Conservation (phyloP, 2,888 invertebrate species). For the Hemistola chrysoprasaria region DNA sequence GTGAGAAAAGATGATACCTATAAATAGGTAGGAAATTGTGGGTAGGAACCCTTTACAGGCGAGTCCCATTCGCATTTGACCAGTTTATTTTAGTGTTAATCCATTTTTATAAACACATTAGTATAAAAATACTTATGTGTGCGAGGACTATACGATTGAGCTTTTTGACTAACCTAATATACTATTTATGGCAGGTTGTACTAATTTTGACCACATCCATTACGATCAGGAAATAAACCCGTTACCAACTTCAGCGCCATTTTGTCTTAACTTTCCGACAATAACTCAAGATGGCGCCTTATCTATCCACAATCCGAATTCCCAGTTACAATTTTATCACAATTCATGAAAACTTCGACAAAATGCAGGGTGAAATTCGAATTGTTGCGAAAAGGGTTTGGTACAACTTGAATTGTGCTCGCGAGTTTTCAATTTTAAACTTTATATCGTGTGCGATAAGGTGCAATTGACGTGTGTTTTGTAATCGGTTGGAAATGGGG, state of each 20-base stretch:
- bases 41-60: too few relatives aligned
- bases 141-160: too few relatives aligned
- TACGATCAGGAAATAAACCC: constrained; percentile 2
- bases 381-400: constrained; percentile 26
- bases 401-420: constrained; percentile 15
- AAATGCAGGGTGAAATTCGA: constrained; percentile 28
- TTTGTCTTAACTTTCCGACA: constrained; percentile 18
- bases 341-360: constrained; percentile 26
- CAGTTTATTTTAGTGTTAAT: too few relatives aligned
- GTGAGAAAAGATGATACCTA: too few relatives aligned
- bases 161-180: too few relatives aligned
- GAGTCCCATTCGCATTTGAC: too few relatives aligned
- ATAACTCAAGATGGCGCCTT: constrained; percentile 38
- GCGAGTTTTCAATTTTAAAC: constrained; percentile 18
- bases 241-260: constrained; percentile 11
- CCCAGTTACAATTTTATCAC: constrained; percentile 34
- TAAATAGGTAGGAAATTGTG: too few relatives aligned
- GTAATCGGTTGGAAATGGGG: constrained; percentile 20
- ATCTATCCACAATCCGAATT: constrained; percentile 31
- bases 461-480: constrained; percentile 14
- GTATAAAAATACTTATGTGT: too few relatives aligned
- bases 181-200: too few relatives aligned
- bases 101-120: too few relatives aligned
- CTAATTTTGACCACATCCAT: too few relatives aligned
- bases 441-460: constrained; percentile 18